Conservation (phyloP, 2,888 invertebrate species). For the Lycia hirtaria region DNA sequence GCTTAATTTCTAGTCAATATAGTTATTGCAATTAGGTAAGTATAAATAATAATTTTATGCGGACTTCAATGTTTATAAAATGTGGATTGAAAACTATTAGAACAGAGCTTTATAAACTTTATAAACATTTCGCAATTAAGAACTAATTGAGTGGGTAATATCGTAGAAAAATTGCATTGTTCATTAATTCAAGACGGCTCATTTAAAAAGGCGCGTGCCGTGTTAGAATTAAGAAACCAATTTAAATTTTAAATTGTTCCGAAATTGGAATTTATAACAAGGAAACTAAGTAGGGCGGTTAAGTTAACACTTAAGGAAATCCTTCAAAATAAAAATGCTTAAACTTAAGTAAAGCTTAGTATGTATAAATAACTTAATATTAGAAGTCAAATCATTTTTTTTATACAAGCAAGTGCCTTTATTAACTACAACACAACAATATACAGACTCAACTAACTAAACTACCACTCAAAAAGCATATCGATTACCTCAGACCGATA, state of each 20-base stretch:
- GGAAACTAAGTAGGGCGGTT: slow-evolving; percentile 10
- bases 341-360: slow-evolving; percentile 7
- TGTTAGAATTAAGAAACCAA: slow-evolving; percentile 24
- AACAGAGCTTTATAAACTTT: no score
- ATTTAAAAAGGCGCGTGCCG: slow-evolving; percentile 22
- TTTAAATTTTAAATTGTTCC: slow-evolving; percentile 29
- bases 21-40: no score
- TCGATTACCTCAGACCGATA: no score
- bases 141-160: background rate
- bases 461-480: no score
- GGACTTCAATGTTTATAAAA: no score
- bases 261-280: slow-evolving; percentile 28
- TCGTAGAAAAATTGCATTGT: slow-evolving; percentile 5
- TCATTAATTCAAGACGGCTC: slow-evolving; percentile 21
- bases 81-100: no score
- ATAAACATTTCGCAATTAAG: background rate
- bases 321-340: slow-evolving; percentile 15
- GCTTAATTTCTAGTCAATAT: no score
- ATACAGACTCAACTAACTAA: no score
- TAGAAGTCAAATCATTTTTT: background rate
- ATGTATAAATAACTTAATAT: background rate
- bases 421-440: no score
- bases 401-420: no score
- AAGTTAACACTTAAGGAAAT: slow-evolving; percentile 18
- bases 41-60: no score